A percentile compares a stretch with the other conserved stretches of the same genome.
These are phyloP conservation scores for Drosophila quinaria DNA, from an alignment of 2,888 invertebrate species.

Conservation along the genomic window DNA sequence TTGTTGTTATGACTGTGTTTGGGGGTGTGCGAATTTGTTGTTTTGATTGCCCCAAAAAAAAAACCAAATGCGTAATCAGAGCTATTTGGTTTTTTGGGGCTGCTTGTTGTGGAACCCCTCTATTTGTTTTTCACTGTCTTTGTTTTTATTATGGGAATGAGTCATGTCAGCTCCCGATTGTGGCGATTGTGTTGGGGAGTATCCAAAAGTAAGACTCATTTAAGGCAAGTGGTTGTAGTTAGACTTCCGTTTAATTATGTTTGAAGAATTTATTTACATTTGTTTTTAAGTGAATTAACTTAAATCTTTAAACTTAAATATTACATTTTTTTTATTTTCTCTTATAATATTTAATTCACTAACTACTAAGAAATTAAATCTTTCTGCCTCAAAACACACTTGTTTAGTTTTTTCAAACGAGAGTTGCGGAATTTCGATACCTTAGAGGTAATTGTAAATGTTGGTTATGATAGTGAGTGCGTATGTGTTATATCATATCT, in stretches of 20 bases:
- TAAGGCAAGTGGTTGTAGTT: background rate
- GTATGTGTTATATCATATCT: slow-evolving; percentile 42
- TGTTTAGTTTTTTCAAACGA: background rate
- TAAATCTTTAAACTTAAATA: too few species aligned
- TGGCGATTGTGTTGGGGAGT: slow-evolving; percentile 9
- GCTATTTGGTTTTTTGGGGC: slow-evolving; percentile 53
- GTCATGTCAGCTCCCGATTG: slow-evolving; percentile 29
- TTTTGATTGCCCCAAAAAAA: slow-evolving; percentile 44
- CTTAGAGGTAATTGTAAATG: slow-evolving; percentile 37
- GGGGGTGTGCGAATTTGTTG: slow-evolving; percentile 55
- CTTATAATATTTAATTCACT: background rate
- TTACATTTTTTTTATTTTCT: too few species aligned
- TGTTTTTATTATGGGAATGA: slow-evolving; percentile 28
- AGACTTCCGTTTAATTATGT: background rate
- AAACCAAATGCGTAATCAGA: slow-evolving; percentile 55
- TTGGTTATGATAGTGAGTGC: slow-evolving; percentile 25
- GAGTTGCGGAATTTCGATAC: slow-evolving; percentile 1
- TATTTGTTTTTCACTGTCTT: background rate
- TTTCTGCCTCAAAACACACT: too few species aligned
- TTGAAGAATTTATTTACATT: background rate
- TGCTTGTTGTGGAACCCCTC: slow-evolving; percentile 38
- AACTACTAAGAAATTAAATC: background rate
- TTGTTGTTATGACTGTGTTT: slow-evolving; percentile 13
- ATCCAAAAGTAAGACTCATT: slow-evolving; percentile 5
- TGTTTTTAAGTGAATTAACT: background rate